Base-by-base conservation (phyloP, 2,797 vertebrate species). In the Falco berigora region DNA sequence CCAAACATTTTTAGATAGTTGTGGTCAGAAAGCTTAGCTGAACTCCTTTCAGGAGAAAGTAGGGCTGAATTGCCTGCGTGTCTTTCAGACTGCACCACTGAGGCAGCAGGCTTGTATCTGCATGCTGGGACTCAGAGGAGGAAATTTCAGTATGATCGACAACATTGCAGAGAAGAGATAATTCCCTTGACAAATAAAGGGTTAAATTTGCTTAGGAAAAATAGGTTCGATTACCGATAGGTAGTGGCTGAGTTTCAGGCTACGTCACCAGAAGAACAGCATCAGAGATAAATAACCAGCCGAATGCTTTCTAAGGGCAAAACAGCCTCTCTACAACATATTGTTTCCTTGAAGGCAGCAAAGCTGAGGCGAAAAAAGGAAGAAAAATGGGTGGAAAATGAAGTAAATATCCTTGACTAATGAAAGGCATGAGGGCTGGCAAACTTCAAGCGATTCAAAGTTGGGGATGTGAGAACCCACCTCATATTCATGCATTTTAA, bases 311-410 rank as follows among this genome's bases (percentile, higher is more conserved):
- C 59, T 38, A 11, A 32, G n/a, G 73, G 34, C 46, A 66, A 95
- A 89, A 85, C 14, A 42, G 12, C 44, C 32, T 76, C 52, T 73
- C 73, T 58, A 27, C 53, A 47, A 11, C 61, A 49, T 16, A 46
- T 80, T 91, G 53, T 52, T 96, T 80, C 67, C 66, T 81, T 71
- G 32, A 94, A 86, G 76, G 79, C 87, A 96, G 56, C 21, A 86
- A 80, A 84, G 20, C 38, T 83, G 30, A 76, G 21, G 38, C 1
- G 27, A 95, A 32, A 95, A 94, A 92, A 92, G 50, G 61, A 72
- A 92, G 53, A 74, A 94, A 96, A 96, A 64, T n/a, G 73, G 46
- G 44, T 79, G n/a, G 81, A 72, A 79, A 75, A 78, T 76, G 23
- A 90, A 86, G 47, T 32, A 90, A 96, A 86, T 81, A 75, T 77